Evolutionary conservation across 2,797 vertebrate genomes (phyloP), one percentile per base, ranked within the genome.

Genomic region (Spondyliosoma cantharus): DNA sequence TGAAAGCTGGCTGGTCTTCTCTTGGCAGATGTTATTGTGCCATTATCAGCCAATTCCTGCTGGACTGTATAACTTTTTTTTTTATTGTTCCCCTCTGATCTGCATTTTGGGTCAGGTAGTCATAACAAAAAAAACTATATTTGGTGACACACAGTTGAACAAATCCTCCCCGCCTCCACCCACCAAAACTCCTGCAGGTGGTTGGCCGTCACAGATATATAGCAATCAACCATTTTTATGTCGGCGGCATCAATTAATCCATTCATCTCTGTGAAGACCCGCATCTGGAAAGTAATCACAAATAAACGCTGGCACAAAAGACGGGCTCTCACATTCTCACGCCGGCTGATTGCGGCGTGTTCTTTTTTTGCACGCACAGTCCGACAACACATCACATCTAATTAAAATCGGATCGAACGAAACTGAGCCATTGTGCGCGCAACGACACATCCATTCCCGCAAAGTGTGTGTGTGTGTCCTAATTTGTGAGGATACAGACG

Each of bases 361-460:
- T 74, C 43, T 64, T 42, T 37, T 37, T 37, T 37, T 37, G 59
- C 60, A 48, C 16, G n/a, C 5, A 22, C 20, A 66, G 29, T 71
- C 57, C 71, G 80, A 78, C 5, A 49, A 29, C 60, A 62, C 60
- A 64, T 80, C 67, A 17, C 65, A 19, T 83, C 74, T 71, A 81
- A 90, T 90, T 87, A 86, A 32, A 75, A 82, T 75, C 32, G 4
- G 14, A 82, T 87, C 46, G 73, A 87, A 82, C 86, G 62, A 75
- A 81, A 76, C 3, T 15, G 59, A 71, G 56, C 52, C 66, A 32
- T 22, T 66, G 66, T 80, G 62, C 9, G 59, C 50, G 19, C 50
- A 76, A 76, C 82, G 66, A 74, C 80, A 81, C 69, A 69, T 82
- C 60, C 57, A 16, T 58, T 65, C 70, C 56, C 48, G 45, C 50